A percentile compares a stretch with the other conserved stretches of the same genome.
These are phyloP conservation scores for Idris sp. DNA, from an alignment of 1,140 invertebrate genomes.

Conservation along the genomic window DNA sequence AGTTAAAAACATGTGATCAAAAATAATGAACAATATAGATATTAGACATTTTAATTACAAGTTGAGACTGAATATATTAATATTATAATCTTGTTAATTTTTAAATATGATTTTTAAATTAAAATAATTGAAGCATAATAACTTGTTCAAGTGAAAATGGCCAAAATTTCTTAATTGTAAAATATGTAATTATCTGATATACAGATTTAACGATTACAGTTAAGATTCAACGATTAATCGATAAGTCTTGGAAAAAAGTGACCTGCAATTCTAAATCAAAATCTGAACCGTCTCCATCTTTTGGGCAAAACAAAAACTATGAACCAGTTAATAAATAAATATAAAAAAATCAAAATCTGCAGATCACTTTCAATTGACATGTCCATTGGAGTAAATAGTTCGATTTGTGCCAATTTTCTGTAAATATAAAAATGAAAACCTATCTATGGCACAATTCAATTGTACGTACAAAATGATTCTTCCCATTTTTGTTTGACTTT, in stretches of 20 bases:
- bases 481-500: constrained; percentile 13
- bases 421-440: constrained; percentile 37
- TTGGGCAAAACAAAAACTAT: too few relatives aligned
- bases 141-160: constrained; percentile 34
- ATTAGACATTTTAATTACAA: too few relatives aligned
- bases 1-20: too few relatives aligned
- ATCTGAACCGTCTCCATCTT: constrained; percentile 14
- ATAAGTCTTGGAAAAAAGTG: constrained; percentile 9
- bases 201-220: constrained; percentile 35
- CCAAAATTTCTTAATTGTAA: constrained; percentile 54
- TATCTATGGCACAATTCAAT: constrained; percentile 19
- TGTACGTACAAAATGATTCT: constrained; percentile 16
- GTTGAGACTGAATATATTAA: constrained; percentile 36
- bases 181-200: constrained; percentile 28
- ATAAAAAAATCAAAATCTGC: constrained; percentile 1
- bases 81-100: constrained; percentile 22
- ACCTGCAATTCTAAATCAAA: constrained; percentile 1
- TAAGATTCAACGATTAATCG: constrained; percentile 13
- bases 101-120: too few relatives aligned
- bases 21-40: too few relatives aligned
- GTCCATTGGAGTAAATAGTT: constrained; percentile 22
- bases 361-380: constrained; percentile 10
- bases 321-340: constrained; percentile 8
- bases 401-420: constrained; percentile 51
- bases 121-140: too few relatives aligned